Evolutionary conservation across 2,888 invertebrate species (phyloP).

Genomic region (Dyspetes luteomarginatus): DNA sequence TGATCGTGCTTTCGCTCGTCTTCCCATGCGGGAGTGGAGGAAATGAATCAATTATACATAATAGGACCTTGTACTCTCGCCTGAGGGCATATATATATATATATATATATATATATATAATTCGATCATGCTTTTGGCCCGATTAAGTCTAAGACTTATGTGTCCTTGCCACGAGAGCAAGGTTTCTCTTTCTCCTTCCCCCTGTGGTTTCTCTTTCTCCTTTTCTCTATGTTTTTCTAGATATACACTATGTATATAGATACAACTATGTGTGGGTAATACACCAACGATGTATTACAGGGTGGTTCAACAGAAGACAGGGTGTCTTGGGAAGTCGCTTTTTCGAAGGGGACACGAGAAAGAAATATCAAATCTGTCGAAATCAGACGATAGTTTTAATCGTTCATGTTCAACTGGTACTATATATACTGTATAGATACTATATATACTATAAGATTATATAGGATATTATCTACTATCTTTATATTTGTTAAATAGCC

Average conservation of each 20-base stretch:
- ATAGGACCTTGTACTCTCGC: constrained; percentile 66
- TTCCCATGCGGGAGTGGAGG: constrained; percentile 66
- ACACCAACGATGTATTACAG: constrained; percentile 2
- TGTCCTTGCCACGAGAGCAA: constrained; percentile 42
- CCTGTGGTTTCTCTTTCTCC: background rate
- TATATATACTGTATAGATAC: too few species aligned
- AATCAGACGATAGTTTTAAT: too few species aligned
- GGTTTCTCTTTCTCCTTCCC: background rate
- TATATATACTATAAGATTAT: background rate
- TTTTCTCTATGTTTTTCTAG: background rate
- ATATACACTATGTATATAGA: background rate
- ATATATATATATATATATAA: constrained; percentile 38
- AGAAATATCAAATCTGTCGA: too few species aligned
- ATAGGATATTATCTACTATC: too few species aligned
- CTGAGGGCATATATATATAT: too few species aligned
- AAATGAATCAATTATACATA: constrained; percentile 77
- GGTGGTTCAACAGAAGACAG: constrained; percentile 14
- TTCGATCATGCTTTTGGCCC: too few species aligned
- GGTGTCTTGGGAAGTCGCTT: constrained; percentile 8
- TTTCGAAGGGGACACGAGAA: constrained; percentile 5
- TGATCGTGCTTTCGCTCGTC: constrained; percentile 6
- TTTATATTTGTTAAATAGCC: constrained; percentile 3
- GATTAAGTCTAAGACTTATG: constrained; percentile 55
- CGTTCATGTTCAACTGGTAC: too few species aligned
- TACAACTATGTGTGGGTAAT: background rate